phyloP scores from a whole-genome alignment of 2,888 invertebrate species.

The Eustalomyia histrio region DNA sequence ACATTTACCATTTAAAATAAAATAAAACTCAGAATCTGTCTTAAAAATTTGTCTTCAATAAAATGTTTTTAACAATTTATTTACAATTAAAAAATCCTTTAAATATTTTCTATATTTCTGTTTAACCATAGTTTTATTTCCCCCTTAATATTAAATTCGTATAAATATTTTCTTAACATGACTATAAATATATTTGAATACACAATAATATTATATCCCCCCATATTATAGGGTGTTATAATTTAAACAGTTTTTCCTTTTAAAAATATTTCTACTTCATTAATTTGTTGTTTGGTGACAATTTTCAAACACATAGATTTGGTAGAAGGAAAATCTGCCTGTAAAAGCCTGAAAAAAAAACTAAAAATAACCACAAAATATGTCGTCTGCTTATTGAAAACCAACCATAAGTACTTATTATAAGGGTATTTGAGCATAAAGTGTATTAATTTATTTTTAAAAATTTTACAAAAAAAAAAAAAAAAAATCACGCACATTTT shows the following conservation, averaged over 20 bases:
- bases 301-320: conserved; percentile 22
- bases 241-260: neutral
- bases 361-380: conserved; percentile 2
- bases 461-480: neutral
- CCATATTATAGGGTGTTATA: conserved; percentile 3
- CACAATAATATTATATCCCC: neutral
- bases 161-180: conserved; percentile 2
- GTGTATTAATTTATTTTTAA: neutral
- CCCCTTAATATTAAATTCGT: neutral
- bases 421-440: neutral
- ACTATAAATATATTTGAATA: conserved; percentile 3
- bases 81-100: neutral
- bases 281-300: conserved; percentile 56
- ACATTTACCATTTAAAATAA: too few species aligned
- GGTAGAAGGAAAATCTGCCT: neutral
- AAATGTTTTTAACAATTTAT: neutral
- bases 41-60: neutral
- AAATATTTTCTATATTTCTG: neutral
- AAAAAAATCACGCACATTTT: neutral
- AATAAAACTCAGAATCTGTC: neutral
- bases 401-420: conserved; percentile 4
- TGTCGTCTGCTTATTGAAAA: neutral
- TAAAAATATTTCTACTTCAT: conserved; percentile 58
- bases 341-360: neutral
- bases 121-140: neutral